These are phyloP conservation scores for Callaeas wilsoni DNA, from an alignment of 2,113 vertebrate species.

Conservation along the genomic window DNA sequence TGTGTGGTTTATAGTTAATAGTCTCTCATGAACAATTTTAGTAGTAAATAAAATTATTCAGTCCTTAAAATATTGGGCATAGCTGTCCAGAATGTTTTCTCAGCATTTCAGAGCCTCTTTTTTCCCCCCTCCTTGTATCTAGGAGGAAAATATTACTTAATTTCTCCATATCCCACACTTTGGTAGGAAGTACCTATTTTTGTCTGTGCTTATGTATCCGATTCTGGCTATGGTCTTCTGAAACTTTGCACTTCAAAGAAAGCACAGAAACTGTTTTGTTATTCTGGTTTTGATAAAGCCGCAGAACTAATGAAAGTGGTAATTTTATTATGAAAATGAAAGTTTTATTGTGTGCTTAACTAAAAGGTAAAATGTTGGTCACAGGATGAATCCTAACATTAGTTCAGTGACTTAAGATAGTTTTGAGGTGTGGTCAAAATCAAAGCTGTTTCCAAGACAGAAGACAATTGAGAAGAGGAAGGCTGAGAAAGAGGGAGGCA, in stretches of 20 bases:
- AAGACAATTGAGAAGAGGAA: neutral
- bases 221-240: neutral
- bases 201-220: neutral
- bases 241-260: neutral
- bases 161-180: neutral
- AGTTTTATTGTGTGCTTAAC: neutral
- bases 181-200: neutral
- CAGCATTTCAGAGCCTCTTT: neutral
- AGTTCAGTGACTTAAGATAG: neutral
- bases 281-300: neutral
- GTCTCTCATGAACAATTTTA: neutral
- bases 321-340: neutral
- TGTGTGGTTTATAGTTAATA: neutral
- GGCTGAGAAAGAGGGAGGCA: neutral
- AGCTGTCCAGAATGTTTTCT: neutral
- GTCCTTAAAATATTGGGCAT: neutral
- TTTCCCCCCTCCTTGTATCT: rapidly evolving
- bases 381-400: neutral
- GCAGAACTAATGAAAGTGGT: neutral
- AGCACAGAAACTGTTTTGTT: neutral
- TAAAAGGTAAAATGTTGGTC: neutral
- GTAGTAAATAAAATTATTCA: neutral
- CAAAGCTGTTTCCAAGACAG: neutral
- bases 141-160: neutral
- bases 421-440: neutral